Conservation (phyloP, 2,797 vertebrate genomes). For the Phataginus tricuspis region DNA sequence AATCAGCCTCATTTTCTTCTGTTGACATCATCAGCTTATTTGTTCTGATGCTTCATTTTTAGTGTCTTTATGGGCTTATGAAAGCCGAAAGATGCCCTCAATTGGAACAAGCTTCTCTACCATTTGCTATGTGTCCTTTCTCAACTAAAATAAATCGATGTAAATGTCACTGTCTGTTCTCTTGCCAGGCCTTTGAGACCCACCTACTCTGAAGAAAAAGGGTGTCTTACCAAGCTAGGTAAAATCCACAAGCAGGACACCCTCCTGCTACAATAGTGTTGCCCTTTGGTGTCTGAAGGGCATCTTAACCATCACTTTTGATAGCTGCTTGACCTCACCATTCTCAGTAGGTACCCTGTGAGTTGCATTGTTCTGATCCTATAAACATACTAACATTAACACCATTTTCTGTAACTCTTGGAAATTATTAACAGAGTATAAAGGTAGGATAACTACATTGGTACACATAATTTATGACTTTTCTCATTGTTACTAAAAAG, state of each 20-base stretch:
- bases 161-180: background rate
- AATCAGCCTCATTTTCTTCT: slow-evolving; percentile 76
- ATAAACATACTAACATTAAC: background rate
- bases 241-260: background rate
- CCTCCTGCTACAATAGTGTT: background rate
- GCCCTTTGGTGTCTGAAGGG: background rate
- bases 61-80: slow-evolving; percentile 63
- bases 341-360: background rate
- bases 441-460: slow-evolving; percentile 11
- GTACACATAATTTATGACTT: background rate
- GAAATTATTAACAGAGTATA: slow-evolving; percentile 28
- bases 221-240: background rate
- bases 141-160: slow-evolving; percentile 56
- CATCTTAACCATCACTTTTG: background rate
- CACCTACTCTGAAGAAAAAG: background rate
- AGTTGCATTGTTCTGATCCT: background rate
- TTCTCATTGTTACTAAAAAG: slow-evolving; percentile 34
- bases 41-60: slow-evolving; percentile 77
- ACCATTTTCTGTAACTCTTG: background rate
- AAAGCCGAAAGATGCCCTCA: slow-evolving; percentile 69
- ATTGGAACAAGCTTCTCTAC: slow-evolving; percentile 49
- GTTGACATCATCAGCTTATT: slow-evolving; percentile 71
- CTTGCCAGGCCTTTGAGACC: slow-evolving; percentile 30
- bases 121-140: slow-evolving; percentile 53
- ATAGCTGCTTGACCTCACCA: background rate